Evolutionary conservation across 2,888 invertebrate species (phyloP), one percentile per base, ranked within the genome.

Genomic region (Spilosoma lubricipeda): DNA sequence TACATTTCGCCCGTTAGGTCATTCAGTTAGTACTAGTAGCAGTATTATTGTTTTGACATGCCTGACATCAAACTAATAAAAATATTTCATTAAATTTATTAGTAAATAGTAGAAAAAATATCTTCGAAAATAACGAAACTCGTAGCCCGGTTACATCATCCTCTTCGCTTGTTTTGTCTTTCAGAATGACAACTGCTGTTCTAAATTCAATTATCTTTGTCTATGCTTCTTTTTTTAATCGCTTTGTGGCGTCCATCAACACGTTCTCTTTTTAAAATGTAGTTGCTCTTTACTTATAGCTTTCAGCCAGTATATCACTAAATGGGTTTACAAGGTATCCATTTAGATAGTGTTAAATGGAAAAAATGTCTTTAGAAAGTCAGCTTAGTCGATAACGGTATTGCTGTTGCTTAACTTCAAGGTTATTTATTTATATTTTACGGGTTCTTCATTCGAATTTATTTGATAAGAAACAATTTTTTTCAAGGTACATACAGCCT

Each of bases 301-400:
- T 85, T 85, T 86, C 83, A 86, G 83, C 82, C 77, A 86, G 85
- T 85, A 87, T 84, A 86, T 81, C 73, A 80, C 77, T 69, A 73
- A 86, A 83, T 84, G 77, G 82, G 82, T 85, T 86, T 86, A 83
- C 84, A 82, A 80, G 79, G 82, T 78, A 82, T 83, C 82, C 89
- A 91, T 92, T 91, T 89, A 92, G 92, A 92, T 92, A 91, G 84
- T 86, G 85, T 86, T 87, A 72, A 76, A 76, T 56, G 52, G 76
- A 89, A 86, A 88, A 88, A 88, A 90, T 90, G 85, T 86, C 87
- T 88, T 63, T 90, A 89, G 90, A 91, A 91, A 91, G 90, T 88
- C 84, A 88, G 87, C 87, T 85, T 87, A 83, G 85, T 79, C 85
- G 83, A 86, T 88, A 88, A 84, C 82, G 85, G 83, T 84, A 85